phyloP scores from a whole-genome alignment of 2,113 vertebrate genomes.

The Phaethon lepturus region DNA sequence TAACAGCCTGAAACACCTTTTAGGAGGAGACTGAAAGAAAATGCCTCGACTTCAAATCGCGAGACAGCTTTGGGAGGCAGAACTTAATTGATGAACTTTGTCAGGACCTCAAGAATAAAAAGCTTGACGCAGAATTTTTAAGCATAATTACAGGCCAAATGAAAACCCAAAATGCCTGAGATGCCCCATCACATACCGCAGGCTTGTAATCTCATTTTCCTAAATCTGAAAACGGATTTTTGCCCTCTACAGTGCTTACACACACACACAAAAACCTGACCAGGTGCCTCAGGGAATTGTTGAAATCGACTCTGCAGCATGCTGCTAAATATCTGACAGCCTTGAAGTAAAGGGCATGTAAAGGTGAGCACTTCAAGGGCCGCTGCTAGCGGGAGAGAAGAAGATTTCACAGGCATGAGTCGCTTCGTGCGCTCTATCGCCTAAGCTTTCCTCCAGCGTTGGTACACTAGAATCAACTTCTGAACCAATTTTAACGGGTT shows the following conservation, averaged over 20 bases:
- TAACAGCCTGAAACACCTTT: background rate
- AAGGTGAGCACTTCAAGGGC: background rate
- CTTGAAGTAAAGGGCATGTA: background rate
- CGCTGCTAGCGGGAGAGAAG: background rate
- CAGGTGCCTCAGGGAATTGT: background rate
- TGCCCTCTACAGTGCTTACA: background rate
- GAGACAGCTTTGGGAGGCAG: background rate
- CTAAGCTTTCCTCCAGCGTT: background rate
- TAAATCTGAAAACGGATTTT: background rate
- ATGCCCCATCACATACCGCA: background rate
- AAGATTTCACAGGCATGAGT: background rate
- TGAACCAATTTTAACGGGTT: too few species aligned
- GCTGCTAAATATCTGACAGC: background rate
- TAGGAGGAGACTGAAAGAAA: background rate
- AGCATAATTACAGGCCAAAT: background rate
- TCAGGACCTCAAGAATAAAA: background rate
- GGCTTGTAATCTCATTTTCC: background rate
- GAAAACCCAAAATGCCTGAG: background rate
- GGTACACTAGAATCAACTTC: background rate
- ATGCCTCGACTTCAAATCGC: accelerated
- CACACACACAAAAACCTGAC: background rate
- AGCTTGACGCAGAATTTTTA: background rate
- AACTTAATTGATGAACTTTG: background rate
- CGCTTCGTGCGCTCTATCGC: accelerated
- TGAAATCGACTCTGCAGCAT: background rate